Base-by-base conservation (phyloP, 2,888 invertebrate genomes). In the Lycaena phlaeas region DNA sequence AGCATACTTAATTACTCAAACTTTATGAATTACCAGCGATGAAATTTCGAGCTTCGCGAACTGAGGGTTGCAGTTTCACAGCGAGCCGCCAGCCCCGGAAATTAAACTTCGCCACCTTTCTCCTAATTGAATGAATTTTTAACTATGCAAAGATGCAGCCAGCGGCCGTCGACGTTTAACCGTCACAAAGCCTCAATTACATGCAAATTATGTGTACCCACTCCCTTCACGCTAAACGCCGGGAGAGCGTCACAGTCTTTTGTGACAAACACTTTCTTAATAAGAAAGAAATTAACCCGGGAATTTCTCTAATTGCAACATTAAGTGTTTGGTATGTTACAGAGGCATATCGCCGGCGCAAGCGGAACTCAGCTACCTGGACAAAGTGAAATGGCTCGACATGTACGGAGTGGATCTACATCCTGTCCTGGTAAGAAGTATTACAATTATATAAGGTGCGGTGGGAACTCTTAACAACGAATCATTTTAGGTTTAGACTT, bases 331-430 rank as follows among this genome's bases (percentile, higher is more conserved):
- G 38, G 40, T 43, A 36, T 41, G 37, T 44, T 71, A 48, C 86
- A 94, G 94, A 52, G 95, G 95, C 50, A 92, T 93, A 73, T 90
- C 94, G 56, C 97, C 97, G 45, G 92, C 96, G 40, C 91, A 94
- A 55, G 97, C 97, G 25, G 97, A 98, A 84, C 87, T 96, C 60
- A 95, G 93, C 85, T 98, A 95, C 84, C 88, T 98, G 74, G 97
- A 98, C 79, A 96, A 97, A 88, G 95, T 96, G 57, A 97, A 97
- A 88, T 97, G 97, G 97, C 88, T 97, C 62, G 97, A 98, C 74
- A 96, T 97, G 95, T 98, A 97, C 68, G 98, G 98, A 38, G 97
- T 97, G 36, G 97, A 98, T 86, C 88, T 97, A 57, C 97, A 98
- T 86, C 96, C 96, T 38, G 97, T 97, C 46, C 81, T 96, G 90